Evolutionary conservation across 2,113 vertebrate species (phyloP), one percentile per base, ranked within the genome.

Genomic region (Strix uralensis): DNA sequence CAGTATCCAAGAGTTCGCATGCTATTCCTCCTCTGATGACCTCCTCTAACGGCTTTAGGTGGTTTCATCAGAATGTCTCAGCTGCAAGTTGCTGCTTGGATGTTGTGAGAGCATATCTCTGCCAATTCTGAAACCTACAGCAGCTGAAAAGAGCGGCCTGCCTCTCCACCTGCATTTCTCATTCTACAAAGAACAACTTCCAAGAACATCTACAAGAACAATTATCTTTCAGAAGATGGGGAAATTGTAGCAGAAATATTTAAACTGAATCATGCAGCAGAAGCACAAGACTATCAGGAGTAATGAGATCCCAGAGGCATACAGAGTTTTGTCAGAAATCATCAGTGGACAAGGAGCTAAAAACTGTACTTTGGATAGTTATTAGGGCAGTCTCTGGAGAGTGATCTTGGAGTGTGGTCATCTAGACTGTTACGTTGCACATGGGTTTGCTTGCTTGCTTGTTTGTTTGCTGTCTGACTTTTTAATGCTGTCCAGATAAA

Each of bases 301-400:
- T 90, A 95, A 97, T 77, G 90, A 93, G 95, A 63, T 93, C 94
- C 70, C 88, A 38, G 47, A 74, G 78, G 94, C 55, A 44, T 19
- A 36, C 0, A 0, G 34, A 57, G 81, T n/a, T 94, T 83, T 73
- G 73, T 74, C 65, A 84, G 70, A 93, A 86, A 47, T 54, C 54
- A 8, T 30, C 86, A 65, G 75, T 32, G 27, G 52, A 40, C 29
- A 55, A 55, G 62, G 44, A 93, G 34, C 34, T 95, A 36, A 70
- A 57, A 54, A 10, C 40, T 82, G 21, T 78, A 23, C 72, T 32
- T 40, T 51, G 34, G 17, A 2, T 51, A 25, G 11, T 46, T 86
- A 2, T 46, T 54, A 59, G 11, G 10, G 46, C 7, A 29, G 26
- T 34, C 54, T 16, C n/a, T 83, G 46, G 57, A 81, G 88, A 32